Conservation (phyloP, 2,888 invertebrate genomes). For the Drosophila demipolita region DNA sequence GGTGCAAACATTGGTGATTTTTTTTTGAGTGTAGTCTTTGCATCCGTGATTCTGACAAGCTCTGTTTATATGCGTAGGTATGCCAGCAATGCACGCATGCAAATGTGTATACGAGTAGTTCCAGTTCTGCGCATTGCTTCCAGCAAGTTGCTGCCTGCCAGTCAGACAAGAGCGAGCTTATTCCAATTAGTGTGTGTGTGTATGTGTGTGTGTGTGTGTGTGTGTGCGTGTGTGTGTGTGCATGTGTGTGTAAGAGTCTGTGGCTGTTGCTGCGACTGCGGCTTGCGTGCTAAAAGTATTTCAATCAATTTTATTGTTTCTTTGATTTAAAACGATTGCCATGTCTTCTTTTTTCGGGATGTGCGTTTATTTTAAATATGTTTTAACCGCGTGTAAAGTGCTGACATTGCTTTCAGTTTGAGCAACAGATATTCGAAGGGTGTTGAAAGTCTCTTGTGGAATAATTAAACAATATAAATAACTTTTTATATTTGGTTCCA, state of each 20-base stretch:
- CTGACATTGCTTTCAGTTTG: constrained; percentile 8
- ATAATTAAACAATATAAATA: constrained; percentile 5
- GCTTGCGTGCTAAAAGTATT: constrained; percentile 75
- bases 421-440: background rate
- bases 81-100: constrained; percentile 83
- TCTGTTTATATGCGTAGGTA: constrained; percentile 83
- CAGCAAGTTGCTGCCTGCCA: background rate
- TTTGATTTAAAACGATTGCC: constrained; percentile 78
- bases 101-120: constrained; percentile 69
- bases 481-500: background rate
- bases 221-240: background rate
- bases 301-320: constrained; percentile 76
- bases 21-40: constrained; percentile 4
- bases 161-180: background rate
- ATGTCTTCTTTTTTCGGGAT: constrained; percentile 61
- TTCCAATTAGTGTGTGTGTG: constrained; percentile 1
- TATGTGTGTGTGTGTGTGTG: background rate
- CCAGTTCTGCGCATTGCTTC: constrained; percentile 55
- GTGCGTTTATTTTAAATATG: constrained; percentile 51
- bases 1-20: constrained; percentile 26
- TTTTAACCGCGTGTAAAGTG: constrained; percentile 21
- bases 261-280: constrained; percentile 20
- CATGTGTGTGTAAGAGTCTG: background rate
- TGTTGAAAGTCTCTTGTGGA: background rate
- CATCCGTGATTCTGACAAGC: constrained; percentile 44